Conservation (phyloP, 2,113 vertebrate species). For the Stegostoma tigrinum region DNA sequence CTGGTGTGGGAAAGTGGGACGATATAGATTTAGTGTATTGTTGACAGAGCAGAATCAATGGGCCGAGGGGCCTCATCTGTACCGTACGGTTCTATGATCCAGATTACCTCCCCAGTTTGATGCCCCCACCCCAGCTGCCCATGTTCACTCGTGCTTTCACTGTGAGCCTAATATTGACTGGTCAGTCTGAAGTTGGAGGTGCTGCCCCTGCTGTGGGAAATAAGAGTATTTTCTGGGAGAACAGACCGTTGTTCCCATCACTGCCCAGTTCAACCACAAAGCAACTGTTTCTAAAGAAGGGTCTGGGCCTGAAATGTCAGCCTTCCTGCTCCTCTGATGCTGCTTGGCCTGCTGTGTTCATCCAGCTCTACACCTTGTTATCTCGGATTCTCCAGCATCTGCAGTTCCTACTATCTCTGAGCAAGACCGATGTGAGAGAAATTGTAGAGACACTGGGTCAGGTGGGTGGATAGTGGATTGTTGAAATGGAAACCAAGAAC, state of each 20-base stretch:
- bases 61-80: too few species aligned
- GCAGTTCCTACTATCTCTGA: too few species aligned
- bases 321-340: too few species aligned
- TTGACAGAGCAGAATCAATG: too few species aligned
- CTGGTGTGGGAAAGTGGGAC: too few species aligned
- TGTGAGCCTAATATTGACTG: neutral
- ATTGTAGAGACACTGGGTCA: neutral
- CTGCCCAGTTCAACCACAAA: neutral
- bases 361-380: too few species aligned
- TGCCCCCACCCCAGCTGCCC: neutral
- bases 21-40: too few species aligned
- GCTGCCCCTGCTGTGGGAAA: neutral
- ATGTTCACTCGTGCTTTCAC: neutral
- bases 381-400: too few species aligned
- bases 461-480: neutral
- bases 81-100: neutral
- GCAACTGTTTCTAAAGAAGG: too few species aligned
- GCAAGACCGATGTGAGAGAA: neutral
- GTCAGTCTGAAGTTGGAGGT: neutral
- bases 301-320: too few species aligned
- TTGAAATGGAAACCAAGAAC: neutral
- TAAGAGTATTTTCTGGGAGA: neutral
- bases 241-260: neutral
- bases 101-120: neutral
- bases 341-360: too few species aligned